These are phyloP conservation scores for Strigamia transsilvanica DNA, from an alignment of 2,888 invertebrate genomes.

Conservation along the genomic window DNA sequence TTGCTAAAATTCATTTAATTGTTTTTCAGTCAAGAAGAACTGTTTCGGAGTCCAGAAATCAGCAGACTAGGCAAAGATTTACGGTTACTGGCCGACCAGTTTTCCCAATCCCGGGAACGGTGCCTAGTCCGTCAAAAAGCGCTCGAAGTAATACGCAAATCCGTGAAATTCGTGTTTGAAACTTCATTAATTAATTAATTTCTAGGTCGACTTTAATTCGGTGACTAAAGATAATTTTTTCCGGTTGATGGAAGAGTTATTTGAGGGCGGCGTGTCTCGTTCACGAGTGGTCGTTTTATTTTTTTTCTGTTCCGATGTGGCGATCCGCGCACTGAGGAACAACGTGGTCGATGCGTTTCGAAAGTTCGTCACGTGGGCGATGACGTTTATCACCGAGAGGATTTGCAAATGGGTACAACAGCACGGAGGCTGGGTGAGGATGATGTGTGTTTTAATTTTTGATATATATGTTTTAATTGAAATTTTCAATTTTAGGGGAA, in stretches of 20 bases:
- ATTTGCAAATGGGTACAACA: background rate
- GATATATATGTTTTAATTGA: background rate
- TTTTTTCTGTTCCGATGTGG: background rate
- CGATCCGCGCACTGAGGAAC: background rate
- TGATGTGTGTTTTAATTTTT: too few relatives aligned
- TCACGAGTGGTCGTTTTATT: background rate
- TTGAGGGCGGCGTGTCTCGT: background rate
- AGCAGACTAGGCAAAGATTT: background rate
- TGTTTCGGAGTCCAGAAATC: background rate
- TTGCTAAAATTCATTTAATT: background rate
- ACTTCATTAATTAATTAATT: background rate
- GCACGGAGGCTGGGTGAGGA: background rate
- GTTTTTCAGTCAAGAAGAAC: background rate
- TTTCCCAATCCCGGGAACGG: background rate
- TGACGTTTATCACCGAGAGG: background rate
- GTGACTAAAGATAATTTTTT: constrained; percentile 8
- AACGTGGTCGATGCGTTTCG: background rate
- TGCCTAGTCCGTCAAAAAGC: background rate
- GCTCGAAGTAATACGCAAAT: background rate
- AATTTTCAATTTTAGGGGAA: background rate
- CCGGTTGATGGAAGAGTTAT: background rate
- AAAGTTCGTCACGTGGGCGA: background rate
- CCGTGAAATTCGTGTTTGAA: background rate
- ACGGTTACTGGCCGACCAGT: background rate
- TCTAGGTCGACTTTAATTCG: background rate